These are phyloP conservation scores for Lepidocyrtoides sp. DNA, from an alignment of 2,888 invertebrate genomes.

Conservation along the genomic window DNA sequence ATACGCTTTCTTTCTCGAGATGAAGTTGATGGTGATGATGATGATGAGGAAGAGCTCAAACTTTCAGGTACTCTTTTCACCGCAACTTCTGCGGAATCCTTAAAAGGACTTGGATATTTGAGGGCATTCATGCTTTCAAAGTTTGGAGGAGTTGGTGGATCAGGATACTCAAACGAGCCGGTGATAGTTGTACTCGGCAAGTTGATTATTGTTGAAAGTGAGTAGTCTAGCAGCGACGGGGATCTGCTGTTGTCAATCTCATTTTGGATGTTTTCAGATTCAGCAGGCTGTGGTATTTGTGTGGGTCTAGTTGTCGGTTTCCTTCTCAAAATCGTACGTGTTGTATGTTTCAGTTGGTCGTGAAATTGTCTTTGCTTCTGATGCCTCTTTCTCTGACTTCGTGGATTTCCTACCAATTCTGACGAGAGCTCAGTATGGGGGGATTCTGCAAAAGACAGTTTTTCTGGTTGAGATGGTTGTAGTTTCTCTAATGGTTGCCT, in stretches of 20 bases:
- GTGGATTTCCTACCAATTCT: slow-evolving; percentile 56
- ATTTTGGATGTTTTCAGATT: slow-evolving; percentile 38
- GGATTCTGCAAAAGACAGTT: not conserved
- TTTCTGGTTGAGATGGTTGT: slow-evolving; percentile 13
- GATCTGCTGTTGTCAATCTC: slow-evolving; percentile 47
- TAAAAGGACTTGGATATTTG: slow-evolving; percentile 63
- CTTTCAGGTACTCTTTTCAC: slow-evolving; percentile 21
- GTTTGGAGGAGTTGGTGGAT: slow-evolving; percentile 81
- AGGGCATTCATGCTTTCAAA: slow-evolving; percentile 77
- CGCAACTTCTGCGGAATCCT: slow-evolving; percentile 65
- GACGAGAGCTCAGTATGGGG: slow-evolving; percentile 48
- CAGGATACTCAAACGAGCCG: slow-evolving; percentile 79
- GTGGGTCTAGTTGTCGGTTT: slow-evolving; percentile 60
- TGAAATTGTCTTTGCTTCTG: slow-evolving; percentile 45
- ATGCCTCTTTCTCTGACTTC: slow-evolving; percentile 62
- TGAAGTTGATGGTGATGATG: not conserved
- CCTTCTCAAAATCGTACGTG: not conserved
- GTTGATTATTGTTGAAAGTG: slow-evolving; percentile 69
- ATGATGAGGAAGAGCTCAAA: not conserved
- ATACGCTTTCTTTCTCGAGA: slow-evolving; percentile 46
- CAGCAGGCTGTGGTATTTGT: slow-evolving; percentile 64
- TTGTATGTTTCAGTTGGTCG: slow-evolving; percentile 29
- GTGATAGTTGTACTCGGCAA: slow-evolving; percentile 67
- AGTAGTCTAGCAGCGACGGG: slow-evolving; percentile 41
- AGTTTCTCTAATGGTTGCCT: slow-evolving; percentile 12